Conservation (phyloP, 2,888 invertebrate genomes). For the Microplitis manilae region DNA sequence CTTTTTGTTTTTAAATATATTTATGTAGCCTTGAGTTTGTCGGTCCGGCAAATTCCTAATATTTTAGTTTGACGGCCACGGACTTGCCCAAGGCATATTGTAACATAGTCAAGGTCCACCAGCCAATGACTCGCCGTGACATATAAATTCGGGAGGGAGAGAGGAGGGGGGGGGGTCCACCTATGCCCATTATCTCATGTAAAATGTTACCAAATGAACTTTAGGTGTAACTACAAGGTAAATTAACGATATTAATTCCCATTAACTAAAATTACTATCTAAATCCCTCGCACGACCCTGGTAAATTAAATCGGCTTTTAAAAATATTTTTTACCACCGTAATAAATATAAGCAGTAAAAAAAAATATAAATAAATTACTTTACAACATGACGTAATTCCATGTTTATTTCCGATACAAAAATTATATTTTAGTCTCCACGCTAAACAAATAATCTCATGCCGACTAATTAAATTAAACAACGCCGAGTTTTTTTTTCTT, state of each 20-base stretch:
- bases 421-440: not conserved
- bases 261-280: not conserved
- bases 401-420: not conserved
- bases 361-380: not conserved
- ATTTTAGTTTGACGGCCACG: slow-evolving; percentile 49
- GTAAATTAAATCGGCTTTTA: not conserved
- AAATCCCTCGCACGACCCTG: not conserved
- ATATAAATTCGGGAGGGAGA: slow-evolving; percentile 57
- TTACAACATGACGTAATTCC: not conserved
- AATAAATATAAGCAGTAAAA: not conserved
- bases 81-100: slow-evolving; percentile 47
- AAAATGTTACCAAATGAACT: not conserved
- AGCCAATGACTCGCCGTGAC: slow-evolving; percentile 64
- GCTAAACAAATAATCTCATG: not conserved
- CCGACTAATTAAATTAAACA: not conserved
- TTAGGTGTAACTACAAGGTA: not conserved
- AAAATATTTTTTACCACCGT: not conserved
- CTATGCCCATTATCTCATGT: slow-evolving; percentile 51
- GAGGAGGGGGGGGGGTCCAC: slow-evolving; percentile 32
- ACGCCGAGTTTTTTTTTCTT: not conserved
- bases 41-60: slow-evolving; percentile 53
- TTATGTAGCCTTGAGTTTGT: not conserved
- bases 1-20: slow-evolving; percentile 1
- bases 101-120: slow-evolving; percentile 61
- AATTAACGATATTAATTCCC: not conserved